Percentiles rank a stretch among this genome's conserved stretches.
phyloP scores from a whole-genome alignment of 2,888 invertebrate genomes.

The Caradrina clavipalpis region DNA sequence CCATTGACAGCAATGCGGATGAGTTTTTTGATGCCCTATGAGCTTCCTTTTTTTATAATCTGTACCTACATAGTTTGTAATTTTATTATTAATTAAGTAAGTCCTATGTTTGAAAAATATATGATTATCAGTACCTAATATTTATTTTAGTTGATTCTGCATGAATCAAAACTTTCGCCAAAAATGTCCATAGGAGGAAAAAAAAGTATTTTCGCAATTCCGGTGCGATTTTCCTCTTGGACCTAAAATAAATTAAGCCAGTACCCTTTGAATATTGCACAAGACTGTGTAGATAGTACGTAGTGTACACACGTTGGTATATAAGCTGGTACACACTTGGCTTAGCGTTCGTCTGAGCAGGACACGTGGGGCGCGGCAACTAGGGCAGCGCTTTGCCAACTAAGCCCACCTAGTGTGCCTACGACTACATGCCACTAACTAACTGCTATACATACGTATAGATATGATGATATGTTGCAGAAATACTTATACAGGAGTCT shows the following conservation, averaged over 20 bases:
- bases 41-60: too few species aligned
- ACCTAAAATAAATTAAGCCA: neutral
- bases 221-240: neutral
- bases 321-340: slow-evolving; percentile 32
- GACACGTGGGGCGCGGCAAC: slow-evolving; percentile 55
- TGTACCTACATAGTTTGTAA: too few species aligned
- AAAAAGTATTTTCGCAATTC: too few species aligned
- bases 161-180: neutral
- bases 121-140: too few species aligned
- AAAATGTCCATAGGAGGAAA: neutral
- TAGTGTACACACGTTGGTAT: neutral
- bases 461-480: neutral
- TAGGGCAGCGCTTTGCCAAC: slow-evolving; percentile 62
- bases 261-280: slow-evolving; percentile 18
- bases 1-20: too few species aligned
- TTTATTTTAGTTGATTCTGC: neutral
- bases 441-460: neutral
- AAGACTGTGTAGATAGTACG: slow-evolving; percentile 1
- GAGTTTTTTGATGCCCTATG: too few species aligned
- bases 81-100: too few species aligned
- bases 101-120: too few species aligned
- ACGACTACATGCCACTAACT: slow-evolving; percentile 15
- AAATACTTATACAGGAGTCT: too few species aligned
- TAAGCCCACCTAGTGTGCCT: slow-evolving; percentile 45
- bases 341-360: slow-evolving; percentile 47